Conservation (phyloP, 2,888 invertebrate species). For the Heliconius charithonia region DNA sequence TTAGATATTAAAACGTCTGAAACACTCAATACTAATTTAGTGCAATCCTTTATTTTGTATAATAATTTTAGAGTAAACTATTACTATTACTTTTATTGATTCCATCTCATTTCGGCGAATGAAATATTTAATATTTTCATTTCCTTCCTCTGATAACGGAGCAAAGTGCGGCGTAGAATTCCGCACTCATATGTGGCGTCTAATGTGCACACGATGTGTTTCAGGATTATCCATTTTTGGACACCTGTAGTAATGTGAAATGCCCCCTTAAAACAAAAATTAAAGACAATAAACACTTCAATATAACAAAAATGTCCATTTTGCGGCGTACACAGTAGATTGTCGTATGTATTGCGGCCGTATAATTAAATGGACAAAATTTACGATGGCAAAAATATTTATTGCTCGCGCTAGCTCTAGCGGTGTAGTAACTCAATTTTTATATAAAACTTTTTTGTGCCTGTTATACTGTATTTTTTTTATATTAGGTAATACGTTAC, state of each 20-base stretch:
- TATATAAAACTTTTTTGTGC: background rate
- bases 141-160: too few relatives aligned
- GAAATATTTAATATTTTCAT: background rate
- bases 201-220: too few relatives aligned
- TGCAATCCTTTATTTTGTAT: conserved; percentile 11
- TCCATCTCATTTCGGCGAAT: background rate
- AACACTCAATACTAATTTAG: conserved; percentile 31
- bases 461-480: background rate
- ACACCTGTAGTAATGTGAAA: background rate
- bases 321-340: conserved; percentile 69
- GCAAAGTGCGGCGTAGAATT: too few relatives aligned
- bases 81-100: too few relatives aligned
- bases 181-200: too few relatives aligned
- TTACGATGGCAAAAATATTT: conserved; percentile 66
- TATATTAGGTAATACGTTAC: background rate
- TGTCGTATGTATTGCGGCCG: conserved; percentile 59
- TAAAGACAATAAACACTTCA: conserved; percentile 16
- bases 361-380: conserved; percentile 73
- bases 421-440: conserved; percentile 8
- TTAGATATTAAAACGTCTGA: conserved; percentile 20
- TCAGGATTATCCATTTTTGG: background rate
- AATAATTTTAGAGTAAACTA: too few relatives aligned
- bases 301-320: conserved; percentile 57
- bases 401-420: conserved; percentile 32
- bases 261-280: background rate